These are phyloP conservation scores for Sarcophaga rosellei DNA, from an alignment of 2,888 invertebrate genomes.

Conservation along the genomic window DNA sequence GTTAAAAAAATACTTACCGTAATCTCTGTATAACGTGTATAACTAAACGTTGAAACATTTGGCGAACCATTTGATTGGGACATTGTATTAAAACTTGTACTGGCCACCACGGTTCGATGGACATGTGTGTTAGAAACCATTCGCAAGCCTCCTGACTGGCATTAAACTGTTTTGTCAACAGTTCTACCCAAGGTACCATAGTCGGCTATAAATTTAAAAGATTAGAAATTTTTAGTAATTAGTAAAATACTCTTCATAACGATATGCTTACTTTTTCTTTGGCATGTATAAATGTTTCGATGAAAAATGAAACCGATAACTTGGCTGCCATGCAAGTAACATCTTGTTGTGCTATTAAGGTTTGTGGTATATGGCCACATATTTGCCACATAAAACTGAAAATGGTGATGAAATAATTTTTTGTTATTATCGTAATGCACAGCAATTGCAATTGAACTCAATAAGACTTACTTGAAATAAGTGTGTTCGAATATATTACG, in stretches of 20 bases:
- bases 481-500: conserved; percentile 98
- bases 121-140: conserved; percentile 97
- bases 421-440: background rate
- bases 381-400: conserved; percentile 97
- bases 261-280: conserved; percentile 90
- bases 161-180: conserved; percentile 96
- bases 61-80: conserved; percentile 97
- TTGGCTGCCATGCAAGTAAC: conserved; percentile 93
- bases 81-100: conserved; percentile 97
- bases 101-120: conserved; percentile 97
- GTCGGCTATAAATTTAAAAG: conserved; percentile 86
- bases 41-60: conserved; percentile 97
- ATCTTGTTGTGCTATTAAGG: conserved; percentile 89
- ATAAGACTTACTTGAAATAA: conserved; percentile 90
- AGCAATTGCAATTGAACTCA: background rate
- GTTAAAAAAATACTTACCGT: conserved; percentile 82
- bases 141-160: conserved; percentile 93
- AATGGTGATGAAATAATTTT: conserved; percentile 56
- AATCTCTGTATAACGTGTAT: conserved; percentile 96
- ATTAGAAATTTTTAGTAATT: no score
- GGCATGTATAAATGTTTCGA: conserved; percentile 98
- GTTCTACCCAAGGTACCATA: conserved; percentile 98
- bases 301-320: conserved; percentile 95
- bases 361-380: conserved; percentile 96
- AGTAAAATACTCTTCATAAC: background rate